Base-by-base conservation (phyloP, 2,113 vertebrate species). In the Tachuris rubrigastra region DNA sequence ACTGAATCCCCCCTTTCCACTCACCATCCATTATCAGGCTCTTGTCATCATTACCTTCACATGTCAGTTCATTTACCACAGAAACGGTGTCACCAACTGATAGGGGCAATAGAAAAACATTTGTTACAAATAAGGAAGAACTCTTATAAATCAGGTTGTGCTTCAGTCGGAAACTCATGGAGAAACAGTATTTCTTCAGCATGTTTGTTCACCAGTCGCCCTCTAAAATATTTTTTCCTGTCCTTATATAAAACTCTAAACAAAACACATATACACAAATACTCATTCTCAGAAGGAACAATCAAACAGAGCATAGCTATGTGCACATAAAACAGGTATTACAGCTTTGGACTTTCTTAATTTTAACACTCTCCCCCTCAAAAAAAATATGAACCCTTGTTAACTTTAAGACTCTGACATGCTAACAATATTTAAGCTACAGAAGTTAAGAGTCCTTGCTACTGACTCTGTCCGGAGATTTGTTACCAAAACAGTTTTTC, bases 11-110 rank as follows among this genome's bases (percentile, higher is more conserved):
- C 90, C 86, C 88, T 95, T 93, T 80, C 81, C 88, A 78, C 66
- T 97, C 95, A 76, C 96, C 96, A 98, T 98, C 97, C 97, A 97
- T 98, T 98, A 97, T 96, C 89, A 73, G 95, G 71, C 90, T 78
- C 89, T 94, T 97, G 97, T 97, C 97, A 96, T 97, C 94, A 91
- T 95, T 96, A 96, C 95, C 97, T 96, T 97, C 87, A 41, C 89
- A 95, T 96, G 96, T 98, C 97, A 97, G 94, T 96, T 98, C 96
- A 97, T 97, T 97, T 97, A 96, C 97, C 91, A 94, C 94, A 95
- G 97, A 96, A 97, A 95, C 4, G 3, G 91, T 94, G 91, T 96
- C 97, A 91, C 63, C 93, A 79, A 74, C 91, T 92, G 95, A 97
- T 93, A 96, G 96, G 81, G 56, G 59, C 89, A 90, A 91, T 81